These are phyloP conservation scores for Rhinella marina DNA, from an alignment of 2,797 vertebrate genomes.

Conservation along the genomic window DNA sequence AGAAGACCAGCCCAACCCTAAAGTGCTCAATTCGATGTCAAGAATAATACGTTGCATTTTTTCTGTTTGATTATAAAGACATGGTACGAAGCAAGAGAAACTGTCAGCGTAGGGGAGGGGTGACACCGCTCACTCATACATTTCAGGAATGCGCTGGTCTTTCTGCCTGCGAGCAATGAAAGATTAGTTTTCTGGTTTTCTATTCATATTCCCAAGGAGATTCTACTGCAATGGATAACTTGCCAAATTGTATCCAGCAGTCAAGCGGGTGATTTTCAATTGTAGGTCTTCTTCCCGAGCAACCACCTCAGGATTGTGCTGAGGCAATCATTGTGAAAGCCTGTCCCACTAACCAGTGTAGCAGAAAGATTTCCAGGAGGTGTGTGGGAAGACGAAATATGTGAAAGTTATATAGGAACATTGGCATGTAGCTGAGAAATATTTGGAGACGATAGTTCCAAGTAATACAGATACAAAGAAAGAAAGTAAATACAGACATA, in stretches of 20 bases:
- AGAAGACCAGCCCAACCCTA: not conserved
- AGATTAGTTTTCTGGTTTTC: constrained; percentile 43
- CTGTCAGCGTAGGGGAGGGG: constrained; percentile 15
- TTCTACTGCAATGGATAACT: constrained; percentile 45
- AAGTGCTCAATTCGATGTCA: constrained; percentile 3
- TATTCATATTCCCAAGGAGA: constrained; percentile 53
- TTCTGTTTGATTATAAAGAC: constrained; percentile 39
- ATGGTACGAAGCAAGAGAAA: constrained; percentile 25
- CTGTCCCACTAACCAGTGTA: constrained; percentile 13
- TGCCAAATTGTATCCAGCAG: constrained; percentile 42
- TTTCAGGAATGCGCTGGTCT: constrained; percentile 50
- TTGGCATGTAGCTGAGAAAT: not conserved
- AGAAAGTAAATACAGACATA: not conserved
- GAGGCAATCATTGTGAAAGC: constrained; percentile 39
- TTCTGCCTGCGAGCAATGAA: constrained; percentile 50
- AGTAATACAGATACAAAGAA: not conserved
- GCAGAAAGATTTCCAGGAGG: constrained; percentile 26
- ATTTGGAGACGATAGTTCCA: not conserved
- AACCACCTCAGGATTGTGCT: constrained; percentile 55
- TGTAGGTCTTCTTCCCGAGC: constrained; percentile 45
- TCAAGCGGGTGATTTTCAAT: constrained; percentile 32
- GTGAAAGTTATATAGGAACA: not conserved
- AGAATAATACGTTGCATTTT: constrained; percentile 41
- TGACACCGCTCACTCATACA: constrained; percentile 46
- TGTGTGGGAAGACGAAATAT: constrained; percentile 27